Base-by-base conservation (phyloP, 1,140 invertebrate genomes). In the Diplogasteroides magnus region DNA sequence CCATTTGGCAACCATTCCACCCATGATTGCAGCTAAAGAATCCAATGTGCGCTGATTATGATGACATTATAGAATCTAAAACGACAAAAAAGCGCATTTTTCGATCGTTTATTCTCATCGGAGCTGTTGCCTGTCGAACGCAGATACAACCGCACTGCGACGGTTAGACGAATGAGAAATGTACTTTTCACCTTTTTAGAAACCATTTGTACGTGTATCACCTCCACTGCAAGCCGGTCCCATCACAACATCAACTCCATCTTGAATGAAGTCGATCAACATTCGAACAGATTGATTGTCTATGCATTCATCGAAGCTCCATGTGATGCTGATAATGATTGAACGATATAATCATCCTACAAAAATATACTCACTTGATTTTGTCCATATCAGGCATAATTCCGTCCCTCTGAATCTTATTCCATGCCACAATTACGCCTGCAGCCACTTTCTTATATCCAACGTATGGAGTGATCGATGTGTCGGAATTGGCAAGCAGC, bases 1-100 rank as follows among this genome's bases (percentile, higher is more conserved):
- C 61, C 67, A 78, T 2, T 58, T 68, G 37, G 68, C 72, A 37
- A 70, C 68, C 48, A 65, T 60, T 55, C 28, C 72, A 27, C 31
- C 66, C 13, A 69, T 55, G 27, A 66, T 57, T 2, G 72, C 72
- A 28, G 67, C 71, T 73, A 23, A 64, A 68, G 37, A 23, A 13
- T 32, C 2, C 15, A 25, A 64, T 2, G 2, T 64, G 63, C 1
- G 25, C 13, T 27, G 2, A 15, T 15, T 64, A 23, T 25, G 25
- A 61, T 68, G 6, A n/a, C 19, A 11, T 48, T 48, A 19, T 48
- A 48, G 6, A 48, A 48, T 48, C 19, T 48, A 48, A n/a, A 48
- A 48, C 37, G 19, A 48, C 68, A 48, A 48, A 48, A 11, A 48
- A 48, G 19, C 6, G 6, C 6, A 6, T 48, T 48, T 11, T 19